Percentiles rank a stretch among this genome's conserved stretches.
These are phyloP conservation scores for Ooceraea biroi DNA, from an alignment of 1,140 invertebrate genomes.

Conservation along the genomic window DNA sequence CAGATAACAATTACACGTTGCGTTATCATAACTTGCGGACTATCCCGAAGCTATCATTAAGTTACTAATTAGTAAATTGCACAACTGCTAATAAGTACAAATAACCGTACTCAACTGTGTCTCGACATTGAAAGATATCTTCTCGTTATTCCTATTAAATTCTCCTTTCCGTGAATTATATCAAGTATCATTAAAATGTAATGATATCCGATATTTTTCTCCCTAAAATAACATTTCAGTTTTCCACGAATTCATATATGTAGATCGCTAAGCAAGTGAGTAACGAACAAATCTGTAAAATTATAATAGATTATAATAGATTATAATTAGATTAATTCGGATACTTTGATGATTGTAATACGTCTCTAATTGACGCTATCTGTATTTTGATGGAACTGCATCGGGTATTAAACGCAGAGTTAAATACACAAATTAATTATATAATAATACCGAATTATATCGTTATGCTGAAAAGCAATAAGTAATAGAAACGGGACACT, in stretches of 20 bases:
- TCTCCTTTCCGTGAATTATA: neutral
- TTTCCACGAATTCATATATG: neutral
- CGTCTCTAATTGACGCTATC: constrained; percentile 14
- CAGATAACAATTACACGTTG: constrained; percentile 37
- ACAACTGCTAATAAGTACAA: constrained; percentile 20
- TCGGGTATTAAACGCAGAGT: neutral
- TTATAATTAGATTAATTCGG: neutral
- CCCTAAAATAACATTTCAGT: neutral
- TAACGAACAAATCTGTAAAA: neutral
- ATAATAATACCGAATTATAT: constrained; percentile 50
- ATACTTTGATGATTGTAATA: neutral
- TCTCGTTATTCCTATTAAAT: neutral
- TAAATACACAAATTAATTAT: constrained; percentile 46
- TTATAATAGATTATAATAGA: constrained; percentile 12
- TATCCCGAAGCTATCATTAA: constrained; percentile 36
- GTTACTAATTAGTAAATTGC: constrained; percentile 49
- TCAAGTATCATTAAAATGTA: constrained; percentile 5
- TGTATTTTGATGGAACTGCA: neutral
- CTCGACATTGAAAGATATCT: neutral
- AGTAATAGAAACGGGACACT: no score
- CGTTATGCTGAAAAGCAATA: neutral
- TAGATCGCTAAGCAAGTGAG: neutral
- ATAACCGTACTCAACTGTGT: neutral
- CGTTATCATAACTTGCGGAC: constrained; percentile 36
- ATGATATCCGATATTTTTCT: neutral